Base-by-base conservation (phyloP, 2,888 invertebrate species). In the Chalcis sispes region DNA sequence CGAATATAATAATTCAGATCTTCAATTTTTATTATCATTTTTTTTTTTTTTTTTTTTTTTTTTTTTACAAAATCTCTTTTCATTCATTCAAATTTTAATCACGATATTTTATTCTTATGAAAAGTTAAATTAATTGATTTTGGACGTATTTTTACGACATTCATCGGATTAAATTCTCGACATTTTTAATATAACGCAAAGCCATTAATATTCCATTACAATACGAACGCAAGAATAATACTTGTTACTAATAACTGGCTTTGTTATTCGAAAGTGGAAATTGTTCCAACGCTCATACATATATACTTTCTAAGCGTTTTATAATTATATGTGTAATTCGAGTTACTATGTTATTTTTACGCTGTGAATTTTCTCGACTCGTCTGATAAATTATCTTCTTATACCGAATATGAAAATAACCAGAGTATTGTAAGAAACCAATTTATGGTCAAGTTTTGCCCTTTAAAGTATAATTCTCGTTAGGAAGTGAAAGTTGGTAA, bases 231-330 rank as follows among this genome's bases (percentile, higher is more conserved):
- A 18, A 5, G 7, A 27, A 1, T 5, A 32, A 5, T 36, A 8
- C 15, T 15, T 62, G 42, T 4, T 29, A 20, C 46, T 27, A 64
- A 52, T 36, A 23, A 4, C 23, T 29, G n/a, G 48, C 29, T 59
- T 66, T 73, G 59, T 52, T 66, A 36, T 59, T 73, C 15, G 67
- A 73, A 73, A 73, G 73, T 67, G 67, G 73, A 73, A 67, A 73
- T 61, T 67, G 73, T 15, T 20, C 29, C 25, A 7, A 20, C 4
- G 20, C 20, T 18, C n/a, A 15, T 36, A 36, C 10, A 36, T 40
- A 25, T 65, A 27, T 52, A 67, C 74, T 75, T 75, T 75, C 56
- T 71, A 75, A 75, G 42, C 25, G 42, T 42, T 64, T 69, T 58
- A 40, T 58, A 64, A 75, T 70, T 70, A 71, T 7, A 46, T 10